Evolutionary conservation across 2,797 vertebrate genomes (phyloP).

Genomic region (Eupleurogrammus muticus): DNA sequence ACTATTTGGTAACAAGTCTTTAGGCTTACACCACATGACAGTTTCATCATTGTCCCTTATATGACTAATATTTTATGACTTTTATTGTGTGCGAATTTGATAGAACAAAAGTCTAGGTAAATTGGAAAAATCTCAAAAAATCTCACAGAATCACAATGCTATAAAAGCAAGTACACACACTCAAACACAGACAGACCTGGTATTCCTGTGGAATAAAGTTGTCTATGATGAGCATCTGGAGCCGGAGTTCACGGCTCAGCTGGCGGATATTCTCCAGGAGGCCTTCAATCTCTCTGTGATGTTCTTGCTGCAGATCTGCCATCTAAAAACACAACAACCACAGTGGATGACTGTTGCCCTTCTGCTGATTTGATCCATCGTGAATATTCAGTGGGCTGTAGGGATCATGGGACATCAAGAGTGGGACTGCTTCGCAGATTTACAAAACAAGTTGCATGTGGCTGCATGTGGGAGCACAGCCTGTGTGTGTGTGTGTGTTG

Average conservation of each 20-base stretch:
- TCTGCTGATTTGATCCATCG: too few species aligned
- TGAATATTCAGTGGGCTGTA: too few species aligned
- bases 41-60: too few species aligned
- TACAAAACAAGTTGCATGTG: too few species aligned
- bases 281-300: conserved; percentile 97
- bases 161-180: not conserved
- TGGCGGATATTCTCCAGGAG: conserved; percentile 97
- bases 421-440: too few species aligned
- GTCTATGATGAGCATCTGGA: conserved; percentile 98
- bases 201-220: conserved; percentile 99
- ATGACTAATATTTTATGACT: not conserved
- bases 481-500: too few species aligned
- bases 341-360: not conserved
- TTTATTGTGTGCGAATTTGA: not conserved
- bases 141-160: not conserved
- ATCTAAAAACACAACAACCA: conserved; percentile 83
- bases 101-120: not conserved
- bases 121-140: not conserved
- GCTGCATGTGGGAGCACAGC: too few species aligned
- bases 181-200: conserved; percentile 78
- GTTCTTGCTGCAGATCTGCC: conserved; percentile 97
- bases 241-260: conserved; percentile 95
- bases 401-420: too few species aligned
- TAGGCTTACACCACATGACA: too few species aligned
- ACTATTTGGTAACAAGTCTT: too few species aligned